phyloP scores from a whole-genome alignment of 2,888 invertebrate genomes.

The Neocrepidodera transversa region DNA sequence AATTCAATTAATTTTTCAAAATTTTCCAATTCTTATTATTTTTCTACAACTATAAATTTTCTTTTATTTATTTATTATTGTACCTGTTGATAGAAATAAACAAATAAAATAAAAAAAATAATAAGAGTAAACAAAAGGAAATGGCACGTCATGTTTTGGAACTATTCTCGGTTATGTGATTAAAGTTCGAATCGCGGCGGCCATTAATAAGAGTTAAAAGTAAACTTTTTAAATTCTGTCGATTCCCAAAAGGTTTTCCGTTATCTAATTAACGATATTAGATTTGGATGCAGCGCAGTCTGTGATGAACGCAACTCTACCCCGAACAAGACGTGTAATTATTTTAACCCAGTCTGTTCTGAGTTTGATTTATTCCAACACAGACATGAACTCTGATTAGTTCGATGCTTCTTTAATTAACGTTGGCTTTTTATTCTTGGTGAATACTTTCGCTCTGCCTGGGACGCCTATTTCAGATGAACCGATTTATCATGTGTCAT shows the following conservation, averaged over 20 bases:
- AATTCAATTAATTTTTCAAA: too few relatives aligned
- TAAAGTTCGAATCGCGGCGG: slow-evolving; percentile 39
- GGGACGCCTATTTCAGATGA: slow-evolving; percentile 54
- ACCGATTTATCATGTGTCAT: slow-evolving; percentile 54
- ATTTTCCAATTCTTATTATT: too few relatives aligned
- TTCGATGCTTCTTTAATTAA: slow-evolving; percentile 63
- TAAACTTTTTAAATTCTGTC: slow-evolving; percentile 51
- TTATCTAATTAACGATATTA: slow-evolving; percentile 62
- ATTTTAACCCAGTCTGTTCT: slow-evolving; percentile 60
- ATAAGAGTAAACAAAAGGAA: too few relatives aligned
- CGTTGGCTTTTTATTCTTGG: slow-evolving; percentile 56
- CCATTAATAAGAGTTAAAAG: slow-evolving; percentile 47
- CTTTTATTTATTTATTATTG: too few relatives aligned
- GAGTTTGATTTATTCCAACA: slow-evolving; percentile 62
- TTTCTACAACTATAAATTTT: too few relatives aligned
- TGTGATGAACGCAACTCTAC: slow-evolving; percentile 61
- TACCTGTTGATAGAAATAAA: too few relatives aligned
- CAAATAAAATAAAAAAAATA: too few relatives aligned
- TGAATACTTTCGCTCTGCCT: slow-evolving; percentile 46
- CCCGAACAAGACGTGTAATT: slow-evolving; percentile 62
- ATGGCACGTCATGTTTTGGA: slow-evolving; percentile 26
- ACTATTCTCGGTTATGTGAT: slow-evolving; percentile 39
- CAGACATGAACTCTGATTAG: slow-evolving; percentile 62
- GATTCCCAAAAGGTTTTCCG: slow-evolving; percentile 55
- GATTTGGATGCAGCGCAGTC: slow-evolving; percentile 59